These are phyloP conservation scores for Noctua janthe DNA, from an alignment of 2,888 invertebrate species.

Conservation along the genomic window DNA sequence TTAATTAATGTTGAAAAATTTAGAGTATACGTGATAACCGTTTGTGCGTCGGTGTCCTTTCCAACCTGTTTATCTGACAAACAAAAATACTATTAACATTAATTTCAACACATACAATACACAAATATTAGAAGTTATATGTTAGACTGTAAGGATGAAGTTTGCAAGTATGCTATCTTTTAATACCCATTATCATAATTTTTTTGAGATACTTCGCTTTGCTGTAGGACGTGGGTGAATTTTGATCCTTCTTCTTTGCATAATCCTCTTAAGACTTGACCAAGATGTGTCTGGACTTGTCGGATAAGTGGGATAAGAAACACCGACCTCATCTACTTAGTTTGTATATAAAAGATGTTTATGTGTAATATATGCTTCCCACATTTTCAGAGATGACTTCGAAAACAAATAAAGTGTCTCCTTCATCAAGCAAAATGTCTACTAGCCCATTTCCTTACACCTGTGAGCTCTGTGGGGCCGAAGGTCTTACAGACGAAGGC, in stretches of 20 bases:
- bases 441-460: constrained; percentile 89
- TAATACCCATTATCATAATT: too few species aligned
- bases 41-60: too few species aligned
- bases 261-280: neutral
- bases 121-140: too few species aligned
- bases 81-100: neutral
- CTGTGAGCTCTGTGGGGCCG: constrained; percentile 96
- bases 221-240: too few species aligned
- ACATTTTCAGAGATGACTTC: constrained; percentile 55
- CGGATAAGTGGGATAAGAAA: neutral
- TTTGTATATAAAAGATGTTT: neutral
- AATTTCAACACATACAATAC: neutral
- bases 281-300: neutral
- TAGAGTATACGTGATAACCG: too few species aligned
- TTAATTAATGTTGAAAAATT: too few species aligned
- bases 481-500: constrained; percentile 94
- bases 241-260: neutral
- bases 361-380: neutral
- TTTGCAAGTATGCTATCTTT: too few species aligned
- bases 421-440: constrained; percentile 78
- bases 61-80: neutral
- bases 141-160: too few species aligned
- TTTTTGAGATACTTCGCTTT: too few species aligned
- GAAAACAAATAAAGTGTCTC: constrained; percentile 56
- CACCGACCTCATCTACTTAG: neutral